Evolutionary conservation across 2,113 vertebrate species (phyloP).

Genomic region (Todiramphus saurophagus): DNA sequence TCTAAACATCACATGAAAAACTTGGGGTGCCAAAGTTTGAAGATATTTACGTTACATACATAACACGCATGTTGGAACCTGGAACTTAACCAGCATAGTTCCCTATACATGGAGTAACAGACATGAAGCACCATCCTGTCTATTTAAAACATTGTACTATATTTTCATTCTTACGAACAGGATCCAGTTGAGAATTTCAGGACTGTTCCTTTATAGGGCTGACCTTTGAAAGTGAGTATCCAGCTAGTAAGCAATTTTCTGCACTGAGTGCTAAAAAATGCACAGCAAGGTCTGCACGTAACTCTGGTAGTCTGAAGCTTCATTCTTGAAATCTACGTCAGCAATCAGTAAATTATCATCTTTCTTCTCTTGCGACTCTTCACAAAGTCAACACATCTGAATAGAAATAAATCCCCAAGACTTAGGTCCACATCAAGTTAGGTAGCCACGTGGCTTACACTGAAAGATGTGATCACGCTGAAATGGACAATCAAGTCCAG

Average conservation of each 20-base stretch:
- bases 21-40: neutral
- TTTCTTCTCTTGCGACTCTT: neutral
- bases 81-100: neutral
- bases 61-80: neutral
- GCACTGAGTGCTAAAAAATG: neutral
- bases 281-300: neutral
- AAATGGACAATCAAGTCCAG: neutral
- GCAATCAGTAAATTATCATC: neutral
- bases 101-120: neutral
- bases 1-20: neutral
- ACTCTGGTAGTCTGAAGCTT: neutral
- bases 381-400: neutral
- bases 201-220: neutral
- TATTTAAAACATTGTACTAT: neutral
- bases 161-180: neutral
- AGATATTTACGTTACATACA: neutral
- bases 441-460: neutral
- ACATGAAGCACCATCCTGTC: neutral
- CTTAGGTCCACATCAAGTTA: neutral
- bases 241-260: neutral
- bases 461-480: neutral
- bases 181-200: neutral
- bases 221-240: neutral
- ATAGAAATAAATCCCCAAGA: neutral
- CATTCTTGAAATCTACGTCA: neutral